Conservation (phyloP, 2,113 vertebrate species). For the Archilochus colubris region DNA sequence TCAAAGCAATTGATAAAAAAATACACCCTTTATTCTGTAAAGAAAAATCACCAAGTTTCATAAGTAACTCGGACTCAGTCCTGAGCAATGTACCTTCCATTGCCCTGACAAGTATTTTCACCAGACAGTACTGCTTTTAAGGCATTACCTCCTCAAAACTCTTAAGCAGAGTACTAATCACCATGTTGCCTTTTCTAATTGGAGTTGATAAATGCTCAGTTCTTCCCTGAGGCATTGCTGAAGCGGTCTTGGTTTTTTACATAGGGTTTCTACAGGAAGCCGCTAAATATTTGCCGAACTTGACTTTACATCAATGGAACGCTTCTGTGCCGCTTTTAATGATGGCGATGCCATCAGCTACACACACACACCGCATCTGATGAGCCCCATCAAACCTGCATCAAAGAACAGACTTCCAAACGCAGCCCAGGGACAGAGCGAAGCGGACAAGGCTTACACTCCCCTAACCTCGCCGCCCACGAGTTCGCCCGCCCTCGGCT, state of each 20-base stretch:
- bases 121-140: not conserved
- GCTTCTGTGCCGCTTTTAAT: accelerated
- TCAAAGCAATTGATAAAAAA: too few species aligned
- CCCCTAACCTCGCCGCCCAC: accelerated
- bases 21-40: not conserved
- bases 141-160: not conserved
- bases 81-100: not conserved
- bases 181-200: not conserved
- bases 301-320: not conserved
- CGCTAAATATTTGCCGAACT: not conserved
- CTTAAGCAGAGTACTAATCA: not conserved
- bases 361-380: accelerated
- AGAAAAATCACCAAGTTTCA: not conserved
- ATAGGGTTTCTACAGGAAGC: not conserved
- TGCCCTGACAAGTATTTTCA: not conserved
- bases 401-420: not conserved
- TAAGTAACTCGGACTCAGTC: not conserved
- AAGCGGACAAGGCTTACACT: accelerated
- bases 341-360: accelerated
- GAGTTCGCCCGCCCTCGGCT: accelerated
- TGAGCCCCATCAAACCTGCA: not conserved
- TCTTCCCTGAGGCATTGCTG: not conserved
- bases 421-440: accelerated
- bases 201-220: not conserved
- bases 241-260: not conserved